Conservation (phyloP, 2,888 invertebrate genomes). For the Macrophya annulata region DNA sequence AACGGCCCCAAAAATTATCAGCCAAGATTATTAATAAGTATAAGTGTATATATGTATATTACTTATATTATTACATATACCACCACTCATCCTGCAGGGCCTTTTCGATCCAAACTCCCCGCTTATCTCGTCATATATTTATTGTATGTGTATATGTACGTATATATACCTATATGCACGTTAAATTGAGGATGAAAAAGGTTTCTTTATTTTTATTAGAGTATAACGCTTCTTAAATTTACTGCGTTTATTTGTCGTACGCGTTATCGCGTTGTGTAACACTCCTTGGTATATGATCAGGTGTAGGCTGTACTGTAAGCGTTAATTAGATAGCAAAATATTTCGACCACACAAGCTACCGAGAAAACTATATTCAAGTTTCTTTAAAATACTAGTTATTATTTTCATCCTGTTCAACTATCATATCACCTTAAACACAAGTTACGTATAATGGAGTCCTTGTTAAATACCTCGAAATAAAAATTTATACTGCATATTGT, state of each 20-base stretch:
- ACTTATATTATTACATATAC: not conserved
- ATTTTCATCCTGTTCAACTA: constrained; percentile 14
- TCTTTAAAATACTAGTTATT: not conserved
- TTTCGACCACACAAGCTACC: constrained; percentile 18
- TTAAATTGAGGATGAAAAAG: not conserved
- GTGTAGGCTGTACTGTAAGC: not conserved
- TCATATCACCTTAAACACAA: not conserved
- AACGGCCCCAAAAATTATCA: constrained; percentile 31
- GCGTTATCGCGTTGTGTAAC: constrained; percentile 43
- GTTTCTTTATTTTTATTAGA: not conserved
- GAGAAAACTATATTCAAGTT: constrained; percentile 35
- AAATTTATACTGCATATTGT: not conserved
- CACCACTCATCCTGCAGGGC: not conserved
- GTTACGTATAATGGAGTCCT: not conserved
- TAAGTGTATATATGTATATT: not conserved
- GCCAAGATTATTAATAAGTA: not conserved
- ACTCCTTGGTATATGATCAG: constrained; percentile 45
- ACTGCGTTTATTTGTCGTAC: constrained; percentile 28
- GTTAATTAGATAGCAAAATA: constrained; percentile 43
- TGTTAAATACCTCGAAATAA: not conserved
- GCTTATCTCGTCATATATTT: not conserved
- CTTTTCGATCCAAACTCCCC: not conserved
- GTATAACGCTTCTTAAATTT: constrained; percentile 25
- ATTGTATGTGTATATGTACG: too few relatives aligned
- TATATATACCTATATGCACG: too few relatives aligned